These are phyloP conservation scores for Taenioides sp. DNA, from an alignment of 2,797 vertebrate genomes.

Conservation along the genomic window DNA sequence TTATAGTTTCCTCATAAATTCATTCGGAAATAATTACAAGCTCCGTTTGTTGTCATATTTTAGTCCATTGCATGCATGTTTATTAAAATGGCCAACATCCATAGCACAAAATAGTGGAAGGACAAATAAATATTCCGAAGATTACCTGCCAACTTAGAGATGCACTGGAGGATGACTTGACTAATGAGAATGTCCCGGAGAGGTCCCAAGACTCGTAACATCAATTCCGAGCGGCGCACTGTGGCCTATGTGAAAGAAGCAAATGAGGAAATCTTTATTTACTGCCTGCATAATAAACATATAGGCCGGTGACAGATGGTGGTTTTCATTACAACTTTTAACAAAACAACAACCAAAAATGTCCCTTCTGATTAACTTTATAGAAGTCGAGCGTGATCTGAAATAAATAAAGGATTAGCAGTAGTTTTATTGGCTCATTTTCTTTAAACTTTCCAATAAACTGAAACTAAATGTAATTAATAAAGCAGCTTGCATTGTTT, in stretches of 20 bases:
- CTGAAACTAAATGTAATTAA: background rate
- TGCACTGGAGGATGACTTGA: constrained; percentile 31
- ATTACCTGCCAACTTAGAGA: constrained; percentile 30
- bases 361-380: constrained; percentile 5
- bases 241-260: constrained; percentile 5
- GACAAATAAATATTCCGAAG: constrained; percentile 31
- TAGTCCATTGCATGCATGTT: background rate
- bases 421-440: background rate
- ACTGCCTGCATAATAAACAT: constrained; percentile 16
- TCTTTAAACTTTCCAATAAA: background rate
- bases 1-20: background rate
- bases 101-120: constrained; percentile 6
- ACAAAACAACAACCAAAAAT: constrained; percentile 9
- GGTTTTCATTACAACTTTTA: constrained; percentile 7
- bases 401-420: background rate
- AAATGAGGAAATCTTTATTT: constrained; percentile 34
- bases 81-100: background rate
- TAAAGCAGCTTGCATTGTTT: background rate
- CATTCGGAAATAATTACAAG: background rate
- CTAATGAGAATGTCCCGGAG: constrained; percentile 36
- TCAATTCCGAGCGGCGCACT: constrained; percentile 9
- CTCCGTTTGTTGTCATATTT: background rate
- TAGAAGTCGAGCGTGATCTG: background rate
- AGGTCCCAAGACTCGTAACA: constrained; percentile 27
- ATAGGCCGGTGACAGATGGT: background rate